Base-by-base conservation (phyloP, 2,888 invertebrate species). In the Ellobium chinense region DNA sequence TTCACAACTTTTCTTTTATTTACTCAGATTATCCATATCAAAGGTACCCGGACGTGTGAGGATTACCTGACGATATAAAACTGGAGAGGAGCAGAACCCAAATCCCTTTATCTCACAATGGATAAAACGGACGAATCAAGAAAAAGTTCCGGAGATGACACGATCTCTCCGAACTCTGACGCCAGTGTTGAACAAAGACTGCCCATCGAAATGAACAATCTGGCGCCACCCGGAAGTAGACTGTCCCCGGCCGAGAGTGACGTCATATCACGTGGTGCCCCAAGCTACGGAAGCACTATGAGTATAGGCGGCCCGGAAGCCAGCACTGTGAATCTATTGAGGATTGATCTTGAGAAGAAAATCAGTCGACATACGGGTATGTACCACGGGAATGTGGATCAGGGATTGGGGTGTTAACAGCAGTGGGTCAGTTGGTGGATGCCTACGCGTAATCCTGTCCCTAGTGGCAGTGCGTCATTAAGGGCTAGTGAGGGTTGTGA, bases 301-400 rank as follows among this genome's bases (percentile, higher is more conserved):
- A 87, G 86, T 54, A 85, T 88, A 1, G 86, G 85, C 24, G 73
- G 24, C 3, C 87, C 87, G 3, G 87, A 85, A 12, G 86, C 88
- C 9, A 89, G 89, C 5, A 88, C 88, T 2, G 87, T 87, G 9
- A 89, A 89, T 62, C 82, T 89, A 37, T 78, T 89, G 24, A 81
- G 83, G 74, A 87, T 89, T 24, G 89, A 89, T 65, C 82, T 89
- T 31, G 88, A 89, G 68, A 85, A 84, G 78, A 86, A 86, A 73
- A 81, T 89, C n/a, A 86, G 83, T 75, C 83, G 89, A 18, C 89
- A 89, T 78, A 89, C 89, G 3, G 58, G 73, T 58, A 29, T 58
- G 76, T 21, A 37, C 12, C n/a, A n/a, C n/a, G n/a, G n/a, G n/a
- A n/a, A n/a, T n/a, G n/a, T n/a, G n/a, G n/a, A n/a, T n/a, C n/a